phyloP scores from a whole-genome alignment of 2,888 invertebrate species.

The Tetragonisca angustula region DNA sequence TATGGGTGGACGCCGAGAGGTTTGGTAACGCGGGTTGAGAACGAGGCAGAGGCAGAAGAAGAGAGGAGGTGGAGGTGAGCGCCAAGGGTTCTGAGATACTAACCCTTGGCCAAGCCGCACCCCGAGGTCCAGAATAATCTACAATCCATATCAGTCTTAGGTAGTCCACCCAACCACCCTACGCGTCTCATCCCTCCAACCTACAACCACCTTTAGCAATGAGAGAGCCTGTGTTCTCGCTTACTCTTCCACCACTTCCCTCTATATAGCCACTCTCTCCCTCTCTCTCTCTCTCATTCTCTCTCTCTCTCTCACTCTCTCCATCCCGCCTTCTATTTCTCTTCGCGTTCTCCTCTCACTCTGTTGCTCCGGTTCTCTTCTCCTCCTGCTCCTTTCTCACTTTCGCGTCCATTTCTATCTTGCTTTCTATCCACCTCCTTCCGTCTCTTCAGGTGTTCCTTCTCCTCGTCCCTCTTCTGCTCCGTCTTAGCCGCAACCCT shows the following conservation, averaged over 20 bases:
- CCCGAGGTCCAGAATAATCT: conserved; percentile 84
- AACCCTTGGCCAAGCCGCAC: conserved; percentile 83
- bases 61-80: conserved; percentile 69
- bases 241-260: conserved; percentile 25
- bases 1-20: conserved; percentile 71
- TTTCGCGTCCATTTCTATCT: conserved; percentile 75
- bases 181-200: conserved; percentile 66
- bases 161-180: conserved; percentile 78
- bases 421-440: conserved; percentile 66
- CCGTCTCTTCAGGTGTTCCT: conserved; percentile 61
- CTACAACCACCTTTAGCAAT: conserved; percentile 79
- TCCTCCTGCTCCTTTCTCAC: conserved; percentile 60
- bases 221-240: conserved; percentile 67
- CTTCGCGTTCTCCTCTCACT: conserved; percentile 43
- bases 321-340: background rate
- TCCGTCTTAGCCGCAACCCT: conserved; percentile 83
- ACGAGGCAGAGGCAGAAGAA: conserved; percentile 66
- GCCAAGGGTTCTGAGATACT: conserved; percentile 78
- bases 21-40: conserved; percentile 72
- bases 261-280: conserved; percentile 19
- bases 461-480: conserved; percentile 58
- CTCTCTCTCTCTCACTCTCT: conserved; percentile 10
- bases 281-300: conserved; percentile 47
- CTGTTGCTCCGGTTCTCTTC: conserved; percentile 38
- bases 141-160: conserved; percentile 84